Evolutionary conservation across 2,113 vertebrate species (phyloP), one percentile per base, ranked within the genome.

Genomic region (Oplegnathus fasciatus): DNA sequence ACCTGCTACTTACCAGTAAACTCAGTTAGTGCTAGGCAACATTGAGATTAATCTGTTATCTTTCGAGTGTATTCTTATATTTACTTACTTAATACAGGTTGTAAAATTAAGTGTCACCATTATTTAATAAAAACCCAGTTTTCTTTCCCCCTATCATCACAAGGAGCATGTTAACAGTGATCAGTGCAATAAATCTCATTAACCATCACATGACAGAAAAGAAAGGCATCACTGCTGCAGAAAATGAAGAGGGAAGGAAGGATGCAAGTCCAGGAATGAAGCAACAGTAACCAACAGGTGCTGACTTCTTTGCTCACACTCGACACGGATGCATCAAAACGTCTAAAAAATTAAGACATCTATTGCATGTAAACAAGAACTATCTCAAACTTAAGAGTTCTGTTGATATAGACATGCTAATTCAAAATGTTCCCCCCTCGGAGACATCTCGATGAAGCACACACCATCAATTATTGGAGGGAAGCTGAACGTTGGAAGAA

Each of bases 321-420:
- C 67, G 28, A 80, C 60, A 79, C 70, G 9, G 32, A 72, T 52
- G 74, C 44, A 82, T 84, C 28, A 72, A 86, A 82, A 87, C 58
- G 30, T 80, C 73, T 81, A 37, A 89, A 66, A 94, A 91, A 86
- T 87, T 20, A 91, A 91, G 78, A 93, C 84, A 85, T 83, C 80
- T 83, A 89, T 58, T 88, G 82, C 52, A 85, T 87, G 79, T 92
- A 86, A 91, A 92, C 89, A 85, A 92, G 67, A 86, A 67, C 77
- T 18, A 87, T 37, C 64, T 74, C 44, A 79, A 83, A 86, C 66
- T 20, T 62, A 55, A 73, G 44, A 88, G 74, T 54, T 90, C 37
- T 85, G 66, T 61, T 73, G 72, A 82, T 86, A 73, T 32, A 64
- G 50, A 86, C 82, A 69, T 79, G 78, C 84, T 57, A 44, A 75